A percentile compares a stretch with the other conserved stretches of the same genome.
phyloP scores from a whole-genome alignment of 2,797 vertebrate genomes.

The Geotrypetes seraphini region DNA sequence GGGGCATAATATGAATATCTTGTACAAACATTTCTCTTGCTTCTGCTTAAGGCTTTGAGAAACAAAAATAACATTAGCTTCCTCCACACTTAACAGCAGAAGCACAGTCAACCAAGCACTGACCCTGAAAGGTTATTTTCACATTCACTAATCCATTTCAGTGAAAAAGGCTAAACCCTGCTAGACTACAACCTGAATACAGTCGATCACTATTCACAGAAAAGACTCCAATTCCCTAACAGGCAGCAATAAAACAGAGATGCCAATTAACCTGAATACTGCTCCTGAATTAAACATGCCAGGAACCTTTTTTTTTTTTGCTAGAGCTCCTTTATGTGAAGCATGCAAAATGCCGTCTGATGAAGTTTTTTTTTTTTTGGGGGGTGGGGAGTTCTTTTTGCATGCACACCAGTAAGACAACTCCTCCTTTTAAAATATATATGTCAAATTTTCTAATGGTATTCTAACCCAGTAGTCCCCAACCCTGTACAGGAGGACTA shows the following conservation, averaged over 20 bases:
- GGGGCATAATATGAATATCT: no score
- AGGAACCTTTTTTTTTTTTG: conserved; percentile 34
- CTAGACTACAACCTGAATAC: not conserved
- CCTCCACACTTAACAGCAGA: not conserved
- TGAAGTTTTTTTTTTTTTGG: not conserved
- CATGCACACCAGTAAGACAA: not conserved
- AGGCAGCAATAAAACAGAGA: conserved; percentile 28
- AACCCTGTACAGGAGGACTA: no score
- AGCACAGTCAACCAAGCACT: conserved; percentile 4
- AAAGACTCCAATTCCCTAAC: not conserved
- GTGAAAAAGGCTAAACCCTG: no score
- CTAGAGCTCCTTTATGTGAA: no score
- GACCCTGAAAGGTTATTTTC: conserved; percentile 13
- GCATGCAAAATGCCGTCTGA: no score
- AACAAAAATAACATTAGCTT: not conserved
- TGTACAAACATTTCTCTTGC: no score
- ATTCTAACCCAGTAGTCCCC: no score
- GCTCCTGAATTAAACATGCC: conserved; percentile 18
- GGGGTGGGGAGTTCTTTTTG: no score
- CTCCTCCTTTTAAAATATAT: no score
- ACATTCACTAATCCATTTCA: conserved; percentile 12
- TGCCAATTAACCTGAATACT: conserved; percentile 30
- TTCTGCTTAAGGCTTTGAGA: no score
- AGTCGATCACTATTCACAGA: conserved; percentile 15
- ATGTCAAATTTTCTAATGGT: no score